These are phyloP conservation scores for Esox masquinongy DNA, from an alignment of 2,797 vertebrate genomes.

Conservation along the genomic window DNA sequence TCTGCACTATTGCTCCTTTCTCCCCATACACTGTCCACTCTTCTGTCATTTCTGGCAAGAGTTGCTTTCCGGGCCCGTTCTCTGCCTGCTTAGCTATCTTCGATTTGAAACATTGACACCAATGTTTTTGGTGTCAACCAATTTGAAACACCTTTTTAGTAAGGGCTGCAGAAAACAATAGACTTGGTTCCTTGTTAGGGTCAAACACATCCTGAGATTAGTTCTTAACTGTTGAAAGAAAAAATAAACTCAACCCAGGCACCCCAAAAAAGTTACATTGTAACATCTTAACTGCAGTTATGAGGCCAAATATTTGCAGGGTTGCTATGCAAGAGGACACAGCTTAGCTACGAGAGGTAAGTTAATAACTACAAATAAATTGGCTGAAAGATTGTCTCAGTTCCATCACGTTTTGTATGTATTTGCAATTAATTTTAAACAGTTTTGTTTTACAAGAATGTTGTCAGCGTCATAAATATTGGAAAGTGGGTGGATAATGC, in stretches of 20 bases:
- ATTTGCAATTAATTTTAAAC: background rate
- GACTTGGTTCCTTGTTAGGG: constrained; percentile 20
- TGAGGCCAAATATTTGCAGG: constrained; percentile 44
- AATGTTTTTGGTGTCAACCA: constrained; percentile 51
- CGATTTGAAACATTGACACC: constrained; percentile 33
- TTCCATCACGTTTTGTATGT: background rate
- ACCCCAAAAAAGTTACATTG: constrained; percentile 1
- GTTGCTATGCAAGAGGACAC: constrained; percentile 42
- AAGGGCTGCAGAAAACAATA: constrained; percentile 36
- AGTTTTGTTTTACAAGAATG: background rate
- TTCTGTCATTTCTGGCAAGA: constrained; percentile 24
- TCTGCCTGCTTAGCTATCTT: constrained; percentile 46
- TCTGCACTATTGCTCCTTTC: background rate
- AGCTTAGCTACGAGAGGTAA: constrained; percentile 18
- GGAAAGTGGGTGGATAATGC: background rate
- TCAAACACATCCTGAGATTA: constrained; percentile 47
- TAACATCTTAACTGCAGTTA: constrained; percentile 24
- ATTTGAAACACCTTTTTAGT: constrained; percentile 47
- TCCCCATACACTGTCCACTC: constrained; percentile 4
- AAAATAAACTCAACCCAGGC: constrained; percentile 53
- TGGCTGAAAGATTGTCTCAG: background rate
- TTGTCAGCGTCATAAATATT: background rate
- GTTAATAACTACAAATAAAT: background rate
- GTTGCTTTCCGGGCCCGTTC: constrained; percentile 53
- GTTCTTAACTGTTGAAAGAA: constrained; percentile 38